A percentile compares a stretch with the other conserved stretches of the same genome.
Evolutionary conservation across 2,113 vertebrate species (phyloP).

Genomic region (Melospiza melodia): DNA sequence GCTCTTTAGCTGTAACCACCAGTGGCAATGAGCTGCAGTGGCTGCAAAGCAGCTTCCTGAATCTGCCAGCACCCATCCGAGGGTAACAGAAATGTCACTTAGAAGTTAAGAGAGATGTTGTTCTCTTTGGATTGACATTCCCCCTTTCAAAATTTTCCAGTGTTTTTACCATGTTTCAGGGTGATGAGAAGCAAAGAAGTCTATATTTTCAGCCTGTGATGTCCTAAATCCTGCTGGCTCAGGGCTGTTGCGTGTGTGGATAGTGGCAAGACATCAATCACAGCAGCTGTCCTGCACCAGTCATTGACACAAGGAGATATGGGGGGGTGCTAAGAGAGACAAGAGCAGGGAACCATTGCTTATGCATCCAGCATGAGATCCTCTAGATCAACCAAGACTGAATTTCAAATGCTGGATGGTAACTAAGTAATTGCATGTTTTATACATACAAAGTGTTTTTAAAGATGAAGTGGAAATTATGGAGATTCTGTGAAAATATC

Average conservation of each 20-base stretch:
- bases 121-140: neutral
- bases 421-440: neutral
- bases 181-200: neutral
- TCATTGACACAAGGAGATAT: neutral
- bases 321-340: neutral
- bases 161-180: neutral
- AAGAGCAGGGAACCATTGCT: neutral
- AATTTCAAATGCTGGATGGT: neutral
- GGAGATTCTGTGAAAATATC: neutral
- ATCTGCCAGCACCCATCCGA: neutral
- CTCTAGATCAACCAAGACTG: neutral
- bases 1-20: neutral
- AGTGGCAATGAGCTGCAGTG: neutral
- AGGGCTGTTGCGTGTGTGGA: neutral
- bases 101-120: neutral
- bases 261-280: neutral
- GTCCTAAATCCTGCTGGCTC: neutral
- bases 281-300: neutral
- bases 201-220: neutral
- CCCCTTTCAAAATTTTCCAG: neutral
- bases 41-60: neutral
- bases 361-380: neutral
- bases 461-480: neutral
- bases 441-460: rapidly evolving
- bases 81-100: neutral